Base-by-base conservation (phyloP, 2,797 vertebrate species). In the Hypotaenidia philippensis region DNA sequence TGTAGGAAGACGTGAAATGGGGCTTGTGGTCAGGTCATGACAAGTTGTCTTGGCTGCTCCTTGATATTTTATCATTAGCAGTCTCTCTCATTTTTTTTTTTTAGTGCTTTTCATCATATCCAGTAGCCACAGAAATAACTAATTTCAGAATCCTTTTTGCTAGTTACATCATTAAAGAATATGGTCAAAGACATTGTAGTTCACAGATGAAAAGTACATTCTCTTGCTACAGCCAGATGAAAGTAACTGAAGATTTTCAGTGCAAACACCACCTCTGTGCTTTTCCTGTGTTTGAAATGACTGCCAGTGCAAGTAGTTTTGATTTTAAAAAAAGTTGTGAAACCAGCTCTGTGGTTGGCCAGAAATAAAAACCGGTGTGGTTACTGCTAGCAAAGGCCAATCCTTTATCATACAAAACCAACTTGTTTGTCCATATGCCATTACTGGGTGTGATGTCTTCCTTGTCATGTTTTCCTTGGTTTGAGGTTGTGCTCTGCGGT, bases 371-470 rank as follows among this genome's bases (percentile, higher is more conserved):
- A 23, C 18, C 19, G 9, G 2, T 69, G 10, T 53, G 49, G 31
- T 25, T 66, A 7, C 13, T 27, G 19, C 47, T 60, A 53, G 19
- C 25, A 45, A 71, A 75, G 15, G 45, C 19, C 26, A 41, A 3
- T 47, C 40, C 26, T 88, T 61, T 47, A 32, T 70, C 23, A 5
- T 40, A 10, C 36, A 53, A 32, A 59, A 5, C 12, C 29, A 44
- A 2, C 22, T 74, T 11, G 1, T 10, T 49, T 76, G 20, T 63
- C 21, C 1, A 1, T 57, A 1, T 61, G 60, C 13, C 0, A 0
- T 36, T 13, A 53, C 47, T 90, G 68, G 23, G 14, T 27, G 38
- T 45, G 27, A 23, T 41, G 40, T 45, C 25, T 49, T 86, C 18
- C 34, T 11, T 47, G 40, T 21, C 10, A 2, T 0, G 0, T 71